These are phyloP conservation scores for Macroglossus sobrinus DNA, from an alignment of 2,113 vertebrate genomes.

Conservation along the genomic window DNA sequence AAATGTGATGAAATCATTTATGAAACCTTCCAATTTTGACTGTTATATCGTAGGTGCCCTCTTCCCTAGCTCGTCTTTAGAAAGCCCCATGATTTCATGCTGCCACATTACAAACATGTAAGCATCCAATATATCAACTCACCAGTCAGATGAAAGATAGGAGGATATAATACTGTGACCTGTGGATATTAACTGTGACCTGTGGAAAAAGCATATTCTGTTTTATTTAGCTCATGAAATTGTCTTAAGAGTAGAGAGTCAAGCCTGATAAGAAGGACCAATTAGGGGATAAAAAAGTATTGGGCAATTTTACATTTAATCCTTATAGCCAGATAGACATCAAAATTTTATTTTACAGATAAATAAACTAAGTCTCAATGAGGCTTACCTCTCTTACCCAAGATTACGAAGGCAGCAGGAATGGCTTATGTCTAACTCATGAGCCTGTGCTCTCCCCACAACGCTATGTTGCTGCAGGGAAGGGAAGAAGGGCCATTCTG, in stretches of 20 bases:
- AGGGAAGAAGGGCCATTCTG: neutral
- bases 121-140: neutral
- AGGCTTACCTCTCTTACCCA: neutral
- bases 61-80: neutral
- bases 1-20: neutral
- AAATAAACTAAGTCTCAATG: neutral
- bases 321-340: neutral
- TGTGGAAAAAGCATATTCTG: neutral
- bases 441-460: neutral
- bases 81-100: neutral
- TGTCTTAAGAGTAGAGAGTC: neutral
- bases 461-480: neutral
- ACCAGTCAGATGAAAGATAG: neutral
- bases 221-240: constrained; percentile 10
- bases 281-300: neutral
- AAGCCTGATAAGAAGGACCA: neutral
- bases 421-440: neutral
- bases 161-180: neutral
- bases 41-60: neutral
- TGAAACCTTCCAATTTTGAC: neutral
- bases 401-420: neutral
- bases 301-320: constrained; percentile 11
- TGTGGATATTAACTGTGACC: neutral
- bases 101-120: neutral
- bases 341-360: neutral